Conservation (phyloP, 2,797 vertebrate species). For the Hapalemur alaotrensis region DNA sequence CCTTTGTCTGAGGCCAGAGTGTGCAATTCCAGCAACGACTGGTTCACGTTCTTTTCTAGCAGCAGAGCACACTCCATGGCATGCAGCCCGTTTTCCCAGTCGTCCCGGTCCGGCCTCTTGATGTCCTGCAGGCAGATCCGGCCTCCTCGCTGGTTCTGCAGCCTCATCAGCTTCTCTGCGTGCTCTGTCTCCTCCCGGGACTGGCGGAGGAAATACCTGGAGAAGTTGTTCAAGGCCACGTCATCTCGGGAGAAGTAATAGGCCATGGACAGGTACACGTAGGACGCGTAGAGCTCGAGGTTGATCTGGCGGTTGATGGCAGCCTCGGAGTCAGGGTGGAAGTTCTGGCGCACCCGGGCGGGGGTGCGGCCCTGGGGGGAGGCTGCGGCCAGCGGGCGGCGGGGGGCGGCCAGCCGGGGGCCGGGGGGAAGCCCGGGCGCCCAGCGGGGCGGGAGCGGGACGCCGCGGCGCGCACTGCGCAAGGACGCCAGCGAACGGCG, state of each 20-base stretch:
- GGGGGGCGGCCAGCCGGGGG: rapidly evolving
- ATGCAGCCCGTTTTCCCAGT: constrained; percentile 84
- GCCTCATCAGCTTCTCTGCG: constrained; percentile 94
- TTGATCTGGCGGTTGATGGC: constrained; percentile 93
- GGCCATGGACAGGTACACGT: constrained; percentile 92
- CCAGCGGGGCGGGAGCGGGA: neutral
- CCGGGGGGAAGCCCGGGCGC: rapidly evolving
- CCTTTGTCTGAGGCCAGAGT: constrained; percentile 88
- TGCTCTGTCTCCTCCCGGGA: constrained; percentile 94
- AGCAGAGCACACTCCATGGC: constrained; percentile 92
- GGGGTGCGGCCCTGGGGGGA: constrained; percentile 70
- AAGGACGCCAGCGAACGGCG: neutral
- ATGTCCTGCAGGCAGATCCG: constrained; percentile 94
- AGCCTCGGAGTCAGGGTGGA: constrained; percentile 91
- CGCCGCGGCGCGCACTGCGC: neutral
- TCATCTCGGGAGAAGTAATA: constrained; percentile 96
- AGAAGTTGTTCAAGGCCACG: constrained; percentile 93
- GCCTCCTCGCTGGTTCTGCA: constrained; percentile 95
- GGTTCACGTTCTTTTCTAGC: constrained; percentile 93
- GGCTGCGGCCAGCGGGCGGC: neutral
- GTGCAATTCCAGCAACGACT: constrained; percentile 93
- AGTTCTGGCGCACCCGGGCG: constrained; percentile 92
- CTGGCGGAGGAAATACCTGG: constrained; percentile 92
- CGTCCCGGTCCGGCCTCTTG: constrained; percentile 85
- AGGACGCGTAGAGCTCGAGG: constrained; percentile 92